phyloP scores from a whole-genome alignment of 2,888 invertebrate species.

The Laspeyria flexula region DNA sequence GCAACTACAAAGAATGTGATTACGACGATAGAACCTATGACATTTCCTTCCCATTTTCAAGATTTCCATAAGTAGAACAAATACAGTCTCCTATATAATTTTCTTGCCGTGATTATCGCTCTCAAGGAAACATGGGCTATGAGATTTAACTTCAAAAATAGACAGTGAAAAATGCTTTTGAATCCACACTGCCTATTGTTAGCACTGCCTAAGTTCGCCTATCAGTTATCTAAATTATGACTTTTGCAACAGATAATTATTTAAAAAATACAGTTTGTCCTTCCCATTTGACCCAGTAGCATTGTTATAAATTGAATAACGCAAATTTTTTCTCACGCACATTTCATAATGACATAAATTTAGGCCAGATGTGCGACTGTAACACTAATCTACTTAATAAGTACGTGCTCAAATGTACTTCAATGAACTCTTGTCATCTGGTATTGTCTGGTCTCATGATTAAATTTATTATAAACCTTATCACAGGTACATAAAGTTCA shows the following conservation, averaged over 20 bases:
- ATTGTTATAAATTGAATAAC: background rate
- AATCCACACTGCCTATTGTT: too few species aligned
- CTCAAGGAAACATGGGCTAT: too few species aligned
- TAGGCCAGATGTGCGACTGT: constrained; percentile 36
- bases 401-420: constrained; percentile 27
- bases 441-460: background rate
- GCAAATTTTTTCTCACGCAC: constrained; percentile 5
- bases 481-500: background rate
- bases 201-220: background rate
- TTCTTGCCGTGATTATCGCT: too few species aligned
- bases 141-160: too few species aligned
- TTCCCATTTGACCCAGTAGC: background rate
- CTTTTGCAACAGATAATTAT: background rate
- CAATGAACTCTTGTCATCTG: constrained; percentile 34
- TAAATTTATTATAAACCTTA: constrained; percentile 19
- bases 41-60: too few species aligned
- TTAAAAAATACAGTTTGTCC: background rate
- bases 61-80: too few species aligned
- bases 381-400: constrained; percentile 34
- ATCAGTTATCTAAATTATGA: background rate
- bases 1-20: too few species aligned
- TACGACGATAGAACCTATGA: too few species aligned
- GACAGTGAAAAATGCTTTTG: too few species aligned
- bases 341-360: constrained; percentile 29
- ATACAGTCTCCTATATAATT: too few species aligned